Conservation (phyloP, 2,888 invertebrate genomes). For the Dasysyrphus tricinctus region DNA sequence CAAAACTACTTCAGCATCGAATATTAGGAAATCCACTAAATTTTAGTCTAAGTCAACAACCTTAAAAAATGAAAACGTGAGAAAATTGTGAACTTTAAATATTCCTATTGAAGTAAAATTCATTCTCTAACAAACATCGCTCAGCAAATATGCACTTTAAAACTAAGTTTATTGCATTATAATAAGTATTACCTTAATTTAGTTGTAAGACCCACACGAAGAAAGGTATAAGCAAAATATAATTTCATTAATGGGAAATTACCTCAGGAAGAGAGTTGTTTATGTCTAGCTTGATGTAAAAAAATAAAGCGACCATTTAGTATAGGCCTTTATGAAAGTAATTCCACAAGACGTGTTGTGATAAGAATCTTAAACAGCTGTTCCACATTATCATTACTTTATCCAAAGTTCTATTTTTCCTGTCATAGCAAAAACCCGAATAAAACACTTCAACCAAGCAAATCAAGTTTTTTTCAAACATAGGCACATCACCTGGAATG, state of each 20-base stretch:
- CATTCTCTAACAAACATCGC: not conserved
- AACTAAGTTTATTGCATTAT: not conserved
- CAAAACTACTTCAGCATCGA: too few species aligned
- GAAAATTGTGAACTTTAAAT: not conserved
- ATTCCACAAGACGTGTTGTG: conserved; percentile 10
- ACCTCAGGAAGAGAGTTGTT: not conserved
- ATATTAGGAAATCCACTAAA: too few species aligned
- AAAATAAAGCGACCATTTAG: not conserved
- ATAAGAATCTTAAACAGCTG: conserved; percentile 33
- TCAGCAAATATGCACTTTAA: not conserved
- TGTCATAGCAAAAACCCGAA: conserved; percentile 1
- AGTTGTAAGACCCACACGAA: not conserved
- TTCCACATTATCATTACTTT: conserved; percentile 16
- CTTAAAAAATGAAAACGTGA: not conserved
- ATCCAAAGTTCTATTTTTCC: conserved; percentile 8
- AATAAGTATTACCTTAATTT: conserved; percentile 16
- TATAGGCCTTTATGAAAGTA: conserved; percentile 15
- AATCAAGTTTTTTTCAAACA: not conserved
- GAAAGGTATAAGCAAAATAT: not conserved
- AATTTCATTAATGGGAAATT: not conserved
- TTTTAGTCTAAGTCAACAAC: not conserved
- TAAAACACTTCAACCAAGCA: not conserved
- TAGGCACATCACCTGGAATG: not conserved
- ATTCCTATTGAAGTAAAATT: too few species aligned
- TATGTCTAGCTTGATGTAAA: not conserved